Percentiles rank a stretch among this genome's conserved stretches.
These are phyloP conservation scores for Parazoanthus atlanticus DNA, from an alignment of 92 coral and sea anemone genomes.

Conservation along the genomic window DNA sequence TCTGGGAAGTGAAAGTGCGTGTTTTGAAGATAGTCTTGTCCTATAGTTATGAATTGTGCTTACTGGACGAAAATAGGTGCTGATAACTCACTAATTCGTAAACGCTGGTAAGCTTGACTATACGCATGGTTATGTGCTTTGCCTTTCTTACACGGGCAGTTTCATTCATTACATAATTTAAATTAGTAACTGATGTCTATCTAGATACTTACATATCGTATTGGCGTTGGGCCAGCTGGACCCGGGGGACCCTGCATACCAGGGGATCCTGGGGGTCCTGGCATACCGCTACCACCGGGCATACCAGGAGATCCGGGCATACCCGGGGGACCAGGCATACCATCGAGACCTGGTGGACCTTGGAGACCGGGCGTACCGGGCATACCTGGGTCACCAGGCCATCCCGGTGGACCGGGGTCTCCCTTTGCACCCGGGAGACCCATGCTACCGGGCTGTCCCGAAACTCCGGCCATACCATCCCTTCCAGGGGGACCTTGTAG, in stretches of 20 bases:
- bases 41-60: no score
- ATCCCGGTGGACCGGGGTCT: conserved; percentile 93
- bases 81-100: no score
- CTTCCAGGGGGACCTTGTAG: conserved; percentile 99
- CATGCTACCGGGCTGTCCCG: conserved; percentile 93
- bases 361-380: conserved; percentile 96
- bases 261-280: conserved; percentile 92
- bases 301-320: conserved; percentile 97
- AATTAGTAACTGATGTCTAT: background rate
- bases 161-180: no score
- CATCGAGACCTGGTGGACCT: conserved; percentile 99
- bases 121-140: no score
- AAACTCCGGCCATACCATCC: conserved; percentile 96
- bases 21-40: no score
- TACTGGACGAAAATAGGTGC: no score
- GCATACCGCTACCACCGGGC: conserved; percentile 99
- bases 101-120: no score
- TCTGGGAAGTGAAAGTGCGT: no score
- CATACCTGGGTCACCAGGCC: conserved; percentile 95
- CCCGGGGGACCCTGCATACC: conserved; percentile 97
- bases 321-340: conserved; percentile 99
- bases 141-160: no score
- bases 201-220: conserved; percentile 94
- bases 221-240: conserved; percentile 96
- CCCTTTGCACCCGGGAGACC: conserved; percentile 97